A percentile compares a stretch with the other conserved stretches of the same genome.
Evolutionary conservation across 2,888 invertebrate species (phyloP).

Genomic region (Drosophila borealis): DNA sequence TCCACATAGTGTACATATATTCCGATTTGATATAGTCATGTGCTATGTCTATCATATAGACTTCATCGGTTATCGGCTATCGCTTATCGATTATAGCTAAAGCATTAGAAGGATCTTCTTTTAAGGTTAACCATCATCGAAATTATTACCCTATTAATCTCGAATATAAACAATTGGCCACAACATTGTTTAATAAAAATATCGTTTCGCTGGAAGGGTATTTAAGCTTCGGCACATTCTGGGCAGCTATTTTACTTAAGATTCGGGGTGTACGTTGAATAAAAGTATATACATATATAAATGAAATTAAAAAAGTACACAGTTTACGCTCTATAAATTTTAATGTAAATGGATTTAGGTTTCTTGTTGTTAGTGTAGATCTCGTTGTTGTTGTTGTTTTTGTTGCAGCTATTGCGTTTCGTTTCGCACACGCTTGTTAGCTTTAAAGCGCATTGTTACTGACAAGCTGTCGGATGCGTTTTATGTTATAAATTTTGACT

Average conservation of each 20-base stretch:
- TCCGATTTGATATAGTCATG: too few relatives aligned
- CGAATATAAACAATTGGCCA: neutral
- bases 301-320: constrained; percentile 76
- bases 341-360: constrained; percentile 79
- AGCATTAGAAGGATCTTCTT: too few relatives aligned
- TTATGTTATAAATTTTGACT: constrained; percentile 75
- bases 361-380: constrained; percentile 3
- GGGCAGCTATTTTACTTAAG: constrained; percentile 4
- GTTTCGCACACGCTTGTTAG: constrained; percentile 73
- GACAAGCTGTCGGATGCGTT: constrained; percentile 77
- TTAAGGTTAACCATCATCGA: too few relatives aligned
- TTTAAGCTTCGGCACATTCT: neutral
- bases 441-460: constrained; percentile 74
- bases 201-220: constrained; percentile 7
- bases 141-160: too few relatives aligned
- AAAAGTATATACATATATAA: constrained; percentile 47
- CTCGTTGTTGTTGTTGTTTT: constrained; percentile 23
- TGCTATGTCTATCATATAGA: too few relatives aligned
- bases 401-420: constrained; percentile 49
- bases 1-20: neutral
- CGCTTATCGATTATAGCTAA: too few relatives aligned
- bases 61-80: too few relatives aligned
- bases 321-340: constrained; percentile 82
- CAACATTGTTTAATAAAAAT: neutral
- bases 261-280: constrained; percentile 44